These are phyloP conservation scores for Piliocolobus tephrosceles DNA, from an alignment of 2,113 vertebrate genomes.

Conservation along the genomic window DNA sequence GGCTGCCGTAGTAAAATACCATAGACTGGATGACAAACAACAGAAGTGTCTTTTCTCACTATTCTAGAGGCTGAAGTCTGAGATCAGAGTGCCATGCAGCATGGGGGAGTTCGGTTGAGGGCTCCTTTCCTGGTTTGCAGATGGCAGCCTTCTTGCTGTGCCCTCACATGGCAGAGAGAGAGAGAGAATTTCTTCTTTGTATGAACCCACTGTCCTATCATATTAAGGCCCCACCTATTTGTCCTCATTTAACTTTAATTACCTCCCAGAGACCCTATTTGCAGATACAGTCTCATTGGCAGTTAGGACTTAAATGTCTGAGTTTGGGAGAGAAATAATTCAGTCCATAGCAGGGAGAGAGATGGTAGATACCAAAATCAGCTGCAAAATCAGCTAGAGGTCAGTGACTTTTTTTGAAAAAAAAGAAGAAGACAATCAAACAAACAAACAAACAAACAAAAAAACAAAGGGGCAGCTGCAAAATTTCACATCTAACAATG, in stretches of 20 bases:
- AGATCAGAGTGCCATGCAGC: neutral
- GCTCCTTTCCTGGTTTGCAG: neutral
- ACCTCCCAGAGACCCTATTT: neutral
- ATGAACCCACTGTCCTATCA: neutral
- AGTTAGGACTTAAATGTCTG: neutral
- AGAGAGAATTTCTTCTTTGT: neutral
- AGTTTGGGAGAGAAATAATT: neutral
- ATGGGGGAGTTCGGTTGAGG: neutral
- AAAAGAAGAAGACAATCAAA: too few relatives aligned
- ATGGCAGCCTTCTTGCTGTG: neutral
- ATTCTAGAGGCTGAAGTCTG: neutral
- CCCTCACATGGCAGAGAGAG: neutral
- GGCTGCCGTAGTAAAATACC: too few relatives aligned
- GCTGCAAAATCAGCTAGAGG: neutral
- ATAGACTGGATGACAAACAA: neutral
- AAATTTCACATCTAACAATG: neutral
- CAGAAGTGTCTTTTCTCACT: neutral
- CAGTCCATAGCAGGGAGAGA: neutral
- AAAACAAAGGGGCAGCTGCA: rapidly evolving
- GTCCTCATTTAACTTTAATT: neutral
- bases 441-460: neutral
- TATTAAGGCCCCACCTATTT: neutral
- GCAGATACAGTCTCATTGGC: neutral
- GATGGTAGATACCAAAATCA: neutral
- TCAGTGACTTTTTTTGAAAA: neutral